Base-by-base conservation (phyloP, 2,888 invertebrate genomes). In the Cremastinae sp. region DNA sequence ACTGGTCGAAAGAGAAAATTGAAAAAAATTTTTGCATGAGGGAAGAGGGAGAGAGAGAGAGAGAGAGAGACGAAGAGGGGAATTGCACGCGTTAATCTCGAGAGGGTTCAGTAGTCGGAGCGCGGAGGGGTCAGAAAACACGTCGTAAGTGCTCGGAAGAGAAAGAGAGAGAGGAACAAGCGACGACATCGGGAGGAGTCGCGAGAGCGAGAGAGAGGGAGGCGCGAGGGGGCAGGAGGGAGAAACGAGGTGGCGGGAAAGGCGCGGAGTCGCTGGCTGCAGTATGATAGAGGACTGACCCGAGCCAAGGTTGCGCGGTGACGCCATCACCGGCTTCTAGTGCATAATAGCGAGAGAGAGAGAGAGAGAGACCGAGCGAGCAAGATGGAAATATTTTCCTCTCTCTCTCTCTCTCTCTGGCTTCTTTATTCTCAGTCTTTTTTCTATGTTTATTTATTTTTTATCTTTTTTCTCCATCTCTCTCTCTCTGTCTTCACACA, bases 201-300 rank as follows among this genome's bases (percentile, higher is more conserved):
- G 43, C 45, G 54, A 9, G 61, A 34, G 9, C 75, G 61, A 68
- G 65, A 61, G 62, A 49, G 68, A 56, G 41, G 65, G 64, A 66
- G 64, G 54, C 53, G 58, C 70, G 78, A 53, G 12, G 16, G 41
- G 2, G 16, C 22, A 41, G 12, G 12, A 20, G 69, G 58, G 76
- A 51, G 47, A 69, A 64, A 71, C 56, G 59, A 62, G 58, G 75
- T 71, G 69, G 71, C 66, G 74, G 75, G 76, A 71, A 78, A 41
- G 65, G 68, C 64, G 68, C 74, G 43, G 66, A 73, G 49, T 81
- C 79, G 83, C 82, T 83, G 86, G 81, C 84, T 86, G 86, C 86
- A 86, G 86, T 88, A 87, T 87, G 87, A 88, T 88, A 88, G 88
- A 88, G 88, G 88, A 88, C 87, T 89, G 89, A 89, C 89, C 89